Conservation (phyloP, 2,888 invertebrate species). For the Sceliomorpha sp. region DNA sequence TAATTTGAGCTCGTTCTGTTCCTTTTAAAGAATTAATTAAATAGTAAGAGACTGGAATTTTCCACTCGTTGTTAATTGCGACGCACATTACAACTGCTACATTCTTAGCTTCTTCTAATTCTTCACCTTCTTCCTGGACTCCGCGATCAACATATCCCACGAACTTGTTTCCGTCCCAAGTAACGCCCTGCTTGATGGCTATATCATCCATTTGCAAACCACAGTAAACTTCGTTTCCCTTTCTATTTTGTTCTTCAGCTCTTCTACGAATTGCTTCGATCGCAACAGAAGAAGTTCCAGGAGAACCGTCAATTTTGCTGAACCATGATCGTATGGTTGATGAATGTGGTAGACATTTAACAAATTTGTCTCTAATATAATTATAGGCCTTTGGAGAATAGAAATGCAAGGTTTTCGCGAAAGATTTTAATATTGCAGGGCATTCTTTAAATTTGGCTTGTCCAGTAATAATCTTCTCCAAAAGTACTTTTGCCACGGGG, state of each 20-base stretch:
- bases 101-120: conserved; percentile 29
- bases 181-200: conserved; percentile 19
- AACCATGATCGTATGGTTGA: conserved; percentile 29
- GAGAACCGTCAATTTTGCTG: conserved; percentile 22
- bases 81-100: conserved; percentile 47
- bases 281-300: conserved; percentile 14
- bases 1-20: conserved; percentile 21
- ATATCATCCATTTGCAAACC: conserved; percentile 33
- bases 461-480: not conserved
- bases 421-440: conserved; percentile 17
- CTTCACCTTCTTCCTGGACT: conserved; percentile 6
- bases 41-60: conserved; percentile 40
- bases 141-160: conserved; percentile 57
- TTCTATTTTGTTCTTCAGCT: conserved; percentile 9
- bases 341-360: conserved; percentile 24
- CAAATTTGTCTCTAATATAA: conserved; percentile 22
- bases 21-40: too few species aligned
- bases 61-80: conserved; percentile 29
- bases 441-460: conserved; percentile 13
- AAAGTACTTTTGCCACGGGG: not conserved
- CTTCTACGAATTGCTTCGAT: conserved; percentile 5
- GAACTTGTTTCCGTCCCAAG: conserved; percentile 36
- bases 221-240: conserved; percentile 19
- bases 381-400: conserved; percentile 31
- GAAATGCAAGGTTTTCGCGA: conserved; percentile 28